These are phyloP conservation scores for Arion vulgaris DNA, from an alignment of 1,140 invertebrate species.

Conservation along the genomic window DNA sequence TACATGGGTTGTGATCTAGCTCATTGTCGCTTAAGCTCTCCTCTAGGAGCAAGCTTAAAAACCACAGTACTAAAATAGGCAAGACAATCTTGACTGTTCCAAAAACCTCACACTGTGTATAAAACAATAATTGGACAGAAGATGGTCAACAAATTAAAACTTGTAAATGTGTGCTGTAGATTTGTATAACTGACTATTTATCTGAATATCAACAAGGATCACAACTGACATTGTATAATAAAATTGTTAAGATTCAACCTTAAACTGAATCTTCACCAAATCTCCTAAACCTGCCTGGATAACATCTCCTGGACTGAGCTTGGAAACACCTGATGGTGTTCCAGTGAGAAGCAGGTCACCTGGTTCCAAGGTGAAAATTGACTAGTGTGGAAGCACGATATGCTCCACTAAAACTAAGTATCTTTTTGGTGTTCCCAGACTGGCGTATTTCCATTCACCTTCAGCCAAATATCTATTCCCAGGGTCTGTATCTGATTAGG, in stretches of 20 bases:
- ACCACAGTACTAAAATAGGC: too few species aligned
- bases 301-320: slow-evolving; percentile 80
- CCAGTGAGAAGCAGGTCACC: slow-evolving; percentile 86
- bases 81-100: too few species aligned
- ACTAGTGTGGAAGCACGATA: slow-evolving; percentile 81
- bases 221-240: too few species aligned
- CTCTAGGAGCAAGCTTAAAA: too few species aligned
- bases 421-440: slow-evolving; percentile 78
- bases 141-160: too few species aligned
- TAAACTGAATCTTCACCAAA: slow-evolving; percentile 76
- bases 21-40: too few species aligned
- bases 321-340: slow-evolving; percentile 82
- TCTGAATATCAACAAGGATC: too few species aligned
- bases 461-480: slow-evolving; percentile 79
- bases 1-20: too few species aligned
- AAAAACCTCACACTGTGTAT: too few species aligned
- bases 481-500: slow-evolving; percentile 76
- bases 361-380: slow-evolving; percentile 82
- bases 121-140: too few species aligned
- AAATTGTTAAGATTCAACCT: slow-evolving; percentile 55
- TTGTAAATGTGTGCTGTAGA: too few species aligned
- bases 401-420: slow-evolving; percentile 81
- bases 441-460: slow-evolving; percentile 71
- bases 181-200: too few species aligned
- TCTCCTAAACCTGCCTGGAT: slow-evolving; percentile 80